Evolutionary conservation across 2,888 invertebrate species (phyloP).

Genomic region (Acrocyrtus sp.): DNA sequence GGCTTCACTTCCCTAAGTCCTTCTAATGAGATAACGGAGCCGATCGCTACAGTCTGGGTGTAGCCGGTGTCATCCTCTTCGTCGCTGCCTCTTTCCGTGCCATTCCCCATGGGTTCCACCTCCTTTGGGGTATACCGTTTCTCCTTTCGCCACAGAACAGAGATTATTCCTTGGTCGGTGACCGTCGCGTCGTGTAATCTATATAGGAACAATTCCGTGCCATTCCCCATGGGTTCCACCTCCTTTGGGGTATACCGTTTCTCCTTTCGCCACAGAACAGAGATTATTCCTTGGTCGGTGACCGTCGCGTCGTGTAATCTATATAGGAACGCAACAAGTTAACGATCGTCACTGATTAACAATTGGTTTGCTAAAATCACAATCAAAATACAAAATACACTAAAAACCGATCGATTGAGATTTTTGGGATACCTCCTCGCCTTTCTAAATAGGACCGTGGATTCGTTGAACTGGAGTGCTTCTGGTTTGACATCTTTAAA

Average conservation of each 20-base stretch:
- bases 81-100: too few relatives aligned
- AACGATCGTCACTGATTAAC: too few relatives aligned
- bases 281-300: conserved; percentile 53
- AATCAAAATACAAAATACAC: too few relatives aligned
- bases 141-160: conserved; percentile 42
- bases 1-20: conserved; percentile 50
- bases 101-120: neutral
- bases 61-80: neutral
- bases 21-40: conserved; percentile 41
- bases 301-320: conserved; percentile 39
- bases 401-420: too few relatives aligned
- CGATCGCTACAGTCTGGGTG: conserved; percentile 39
- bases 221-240: too few relatives aligned
- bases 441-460: neutral
- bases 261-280: conserved; percentile 42
- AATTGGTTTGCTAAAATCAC: neutral
- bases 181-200: conserved; percentile 39
- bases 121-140: neutral
- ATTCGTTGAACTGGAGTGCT: neutral
- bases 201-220: too few relatives aligned
- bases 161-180: conserved; percentile 53
- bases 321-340: too few relatives aligned
- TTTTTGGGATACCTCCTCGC: too few relatives aligned
- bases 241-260: too few relatives aligned
- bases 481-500: neutral